These are phyloP conservation scores for Morpho helenor DNA, from an alignment of 2,888 invertebrate species.

Conservation along the genomic window DNA sequence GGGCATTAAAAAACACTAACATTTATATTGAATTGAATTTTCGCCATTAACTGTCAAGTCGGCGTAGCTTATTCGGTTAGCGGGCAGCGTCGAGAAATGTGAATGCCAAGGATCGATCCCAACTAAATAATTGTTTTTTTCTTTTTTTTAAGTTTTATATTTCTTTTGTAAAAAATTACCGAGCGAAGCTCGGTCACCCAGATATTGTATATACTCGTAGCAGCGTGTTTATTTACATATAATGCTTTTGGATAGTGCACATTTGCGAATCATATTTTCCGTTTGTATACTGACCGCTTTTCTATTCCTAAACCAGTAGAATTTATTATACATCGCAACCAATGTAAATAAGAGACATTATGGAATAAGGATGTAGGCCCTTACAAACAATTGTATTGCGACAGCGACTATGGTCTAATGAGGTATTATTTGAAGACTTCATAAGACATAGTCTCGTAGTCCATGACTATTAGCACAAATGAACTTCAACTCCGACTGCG, in stretches of 20 bases:
- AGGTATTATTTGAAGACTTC: constrained; percentile 60
- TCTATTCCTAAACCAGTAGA: constrained; percentile 10
- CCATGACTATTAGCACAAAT: constrained; percentile 20
- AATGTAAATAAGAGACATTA: constrained; percentile 12
- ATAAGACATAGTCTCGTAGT: constrained; percentile 34
- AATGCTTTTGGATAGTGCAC: background rate
- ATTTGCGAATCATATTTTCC: background rate
- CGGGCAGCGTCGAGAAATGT: too few relatives aligned
- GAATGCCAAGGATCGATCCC: too few relatives aligned
- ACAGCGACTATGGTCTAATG: constrained; percentile 65
- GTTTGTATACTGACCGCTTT: constrained; percentile 3
- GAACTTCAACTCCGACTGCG: constrained; percentile 17
- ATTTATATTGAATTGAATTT: too few relatives aligned
- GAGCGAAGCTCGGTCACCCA: too few relatives aligned
- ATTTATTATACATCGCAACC: constrained; percentile 9
- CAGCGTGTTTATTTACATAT: too few relatives aligned
- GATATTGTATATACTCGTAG: too few relatives aligned
- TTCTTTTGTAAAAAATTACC: too few relatives aligned
- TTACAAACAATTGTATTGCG: constrained; percentile 51
- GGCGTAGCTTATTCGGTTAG: too few relatives aligned
- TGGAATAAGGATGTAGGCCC: constrained; percentile 11
- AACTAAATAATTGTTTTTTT: too few relatives aligned
- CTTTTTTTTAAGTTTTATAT: too few relatives aligned
- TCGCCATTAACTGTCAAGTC: too few relatives aligned
- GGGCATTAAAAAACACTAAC: too few relatives aligned